Evolutionary conservation across 2,113 vertebrate genomes (phyloP), one percentile per base, ranked within the genome.

Genomic region (Polyodon spathula): DNA sequence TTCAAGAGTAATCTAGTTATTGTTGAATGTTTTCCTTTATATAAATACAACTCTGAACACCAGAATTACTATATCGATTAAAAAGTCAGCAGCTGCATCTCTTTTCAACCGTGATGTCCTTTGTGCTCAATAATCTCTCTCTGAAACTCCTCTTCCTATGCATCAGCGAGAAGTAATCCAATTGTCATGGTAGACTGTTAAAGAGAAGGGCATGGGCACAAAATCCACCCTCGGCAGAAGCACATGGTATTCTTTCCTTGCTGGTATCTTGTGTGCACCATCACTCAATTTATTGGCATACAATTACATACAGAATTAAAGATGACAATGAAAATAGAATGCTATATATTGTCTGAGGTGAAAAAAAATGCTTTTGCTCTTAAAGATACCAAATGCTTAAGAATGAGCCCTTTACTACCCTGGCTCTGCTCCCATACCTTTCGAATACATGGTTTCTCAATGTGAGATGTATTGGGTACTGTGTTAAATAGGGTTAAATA

Each of bases 1-100:
- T 50, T n/a, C 10, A n/a, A 50, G 15, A 6, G 48, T 14, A 6
- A n/a, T n/a, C 12, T 50, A n/a, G 8, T 6, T 10, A 50, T n/a
- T 50, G 48, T 50, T 50, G 2, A 50, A 50, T 14, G 5, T 11
- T 50, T 50, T 50, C 48, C 27, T 12, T 50, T 8, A 50, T 12
- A 12, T 50, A n/a, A 50, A 14, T 12, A n/a, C 48, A 50, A 11
- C 2, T 50, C 48, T n/a, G 27, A 7, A 53, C 15, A 55, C 52
- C 63, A 37, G 50, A 40, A 60, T 39, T 38, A 54, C 8, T 16
- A 27, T 56, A 60, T 65, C 54, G 58, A 60, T 64, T 59, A 59
- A 53, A 55, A n/a, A 27, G 27, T 3, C 27, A 27, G 39, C 58
- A 56, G 58, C 53, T 55, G 57, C 58, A 41, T 54, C 58, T 64